Percentiles rank a stretch among this genome's conserved stretches.
These are phyloP conservation scores for Chromobotia macracanthus DNA, from an alignment of 2,797 vertebrate species.

Conservation along the genomic window DNA sequence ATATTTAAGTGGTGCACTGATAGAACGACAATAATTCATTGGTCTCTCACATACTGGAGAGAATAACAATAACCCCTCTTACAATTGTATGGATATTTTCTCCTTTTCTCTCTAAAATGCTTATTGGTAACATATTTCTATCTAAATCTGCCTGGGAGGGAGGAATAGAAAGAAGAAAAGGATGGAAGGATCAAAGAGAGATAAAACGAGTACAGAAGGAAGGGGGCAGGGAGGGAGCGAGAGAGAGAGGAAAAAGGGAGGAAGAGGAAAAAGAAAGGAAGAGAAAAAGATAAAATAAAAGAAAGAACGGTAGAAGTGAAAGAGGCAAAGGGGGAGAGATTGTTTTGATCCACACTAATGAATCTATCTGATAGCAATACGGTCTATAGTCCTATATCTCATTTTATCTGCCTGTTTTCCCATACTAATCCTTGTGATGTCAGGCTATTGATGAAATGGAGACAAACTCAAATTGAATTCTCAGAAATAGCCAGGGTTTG, in stretches of 20 bases:
- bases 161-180: neutral
- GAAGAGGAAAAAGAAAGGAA: neutral
- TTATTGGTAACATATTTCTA: neutral
- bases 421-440: conserved; percentile 24
- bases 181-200: neutral
- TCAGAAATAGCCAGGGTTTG: conserved; percentile 27
- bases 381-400: conserved; percentile 11
- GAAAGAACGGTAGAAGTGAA: neutral
- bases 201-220: neutral
- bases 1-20: conserved; percentile 39
- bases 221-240: too few species aligned
- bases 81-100: neutral
- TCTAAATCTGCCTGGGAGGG: neutral
- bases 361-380: conserved; percentile 18
- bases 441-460: conserved; percentile 49
- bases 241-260: neutral
- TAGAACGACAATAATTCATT: conserved; percentile 24
- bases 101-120: neutral
- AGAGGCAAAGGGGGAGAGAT: neutral
- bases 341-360: neutral
- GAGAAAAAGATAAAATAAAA: neutral
- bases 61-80: conserved; percentile 20
- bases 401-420: conserved; percentile 6
- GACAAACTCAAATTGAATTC: conserved; percentile 50
- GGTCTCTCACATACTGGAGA: conserved; percentile 4